These are phyloP conservation scores for Rhinoderma darwinii DNA, from an alignment of 2,113 vertebrate species.

Conservation along the genomic window DNA sequence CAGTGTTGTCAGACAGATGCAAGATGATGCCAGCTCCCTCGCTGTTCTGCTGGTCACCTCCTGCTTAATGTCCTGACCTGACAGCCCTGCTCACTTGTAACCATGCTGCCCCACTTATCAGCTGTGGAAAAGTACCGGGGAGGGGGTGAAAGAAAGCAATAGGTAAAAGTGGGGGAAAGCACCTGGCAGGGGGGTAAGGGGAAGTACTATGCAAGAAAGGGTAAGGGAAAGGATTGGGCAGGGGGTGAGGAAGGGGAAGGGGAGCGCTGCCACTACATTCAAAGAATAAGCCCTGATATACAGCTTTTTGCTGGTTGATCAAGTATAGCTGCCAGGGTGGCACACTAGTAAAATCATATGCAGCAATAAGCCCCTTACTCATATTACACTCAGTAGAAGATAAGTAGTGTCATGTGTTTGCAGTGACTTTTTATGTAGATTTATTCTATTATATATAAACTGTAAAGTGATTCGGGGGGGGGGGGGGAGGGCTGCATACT, in stretches of 20 bases:
- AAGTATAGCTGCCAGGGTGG: not conserved
- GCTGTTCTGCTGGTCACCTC: not conserved
- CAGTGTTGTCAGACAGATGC: conserved; percentile 35
- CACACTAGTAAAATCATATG: too few relatives aligned
- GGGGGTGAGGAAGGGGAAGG: not conserved
- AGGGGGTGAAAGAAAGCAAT: too few relatives aligned
- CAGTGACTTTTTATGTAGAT: too few relatives aligned
- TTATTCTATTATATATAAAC: too few relatives aligned
- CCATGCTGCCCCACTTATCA: conserved; percentile 2
- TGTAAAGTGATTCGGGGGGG: too few relatives aligned
- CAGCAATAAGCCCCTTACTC: too few relatives aligned
- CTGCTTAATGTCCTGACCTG: not conserved
- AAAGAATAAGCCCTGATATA: too few relatives aligned
- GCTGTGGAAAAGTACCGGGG: not conserved
- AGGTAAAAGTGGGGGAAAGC: not conserved
- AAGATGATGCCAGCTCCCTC: conserved; percentile 22
- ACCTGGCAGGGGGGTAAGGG: not conserved
- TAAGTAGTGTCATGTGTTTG: too few relatives aligned
- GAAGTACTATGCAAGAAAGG: not conserved
- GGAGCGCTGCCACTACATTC: not conserved
- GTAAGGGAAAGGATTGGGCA: not conserved
- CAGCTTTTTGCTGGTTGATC: not conserved
- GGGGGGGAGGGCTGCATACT: too few relatives aligned
- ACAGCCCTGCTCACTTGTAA: conserved; percentile 10
- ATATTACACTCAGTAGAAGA: too few relatives aligned